Percentiles rank a stretch among this genome's conserved stretches.
These are phyloP conservation scores for Nematolebias whitei DNA, from an alignment of 2,113 vertebrate species.

Conservation along the genomic window DNA sequence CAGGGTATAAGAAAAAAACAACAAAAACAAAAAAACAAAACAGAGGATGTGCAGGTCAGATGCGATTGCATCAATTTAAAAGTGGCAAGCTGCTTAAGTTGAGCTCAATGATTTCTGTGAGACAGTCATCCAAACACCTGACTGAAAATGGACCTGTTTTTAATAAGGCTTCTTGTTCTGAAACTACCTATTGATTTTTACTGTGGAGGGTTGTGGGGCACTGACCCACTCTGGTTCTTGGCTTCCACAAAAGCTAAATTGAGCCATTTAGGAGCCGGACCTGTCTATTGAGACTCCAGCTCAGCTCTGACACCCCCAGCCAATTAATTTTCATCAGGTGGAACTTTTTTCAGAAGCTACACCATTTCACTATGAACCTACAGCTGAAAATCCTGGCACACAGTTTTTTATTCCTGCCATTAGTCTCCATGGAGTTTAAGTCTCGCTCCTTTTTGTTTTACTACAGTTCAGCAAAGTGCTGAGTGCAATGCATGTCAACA, in stretches of 20 bases:
- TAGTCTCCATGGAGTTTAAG: slow-evolving; percentile 30
- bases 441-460: slow-evolving; percentile 33
- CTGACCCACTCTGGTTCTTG: slow-evolving; percentile 65
- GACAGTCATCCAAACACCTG: slow-evolving; percentile 71
- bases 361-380: slow-evolving; percentile 54
- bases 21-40: slow-evolving; percentile 38
- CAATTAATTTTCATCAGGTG: slow-evolving; percentile 78
- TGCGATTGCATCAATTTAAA: slow-evolving; percentile 68
- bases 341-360: slow-evolving; percentile 63
- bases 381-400: slow-evolving; percentile 40
- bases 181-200: slow-evolving; percentile 84
- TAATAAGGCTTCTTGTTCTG: slow-evolving; percentile 81
- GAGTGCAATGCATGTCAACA: slow-evolving; percentile 11
- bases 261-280: slow-evolving; percentile 79
- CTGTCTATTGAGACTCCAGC: slow-evolving; percentile 69
- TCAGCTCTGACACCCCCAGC: slow-evolving; percentile 58
- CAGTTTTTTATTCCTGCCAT: slow-evolving; percentile 47
- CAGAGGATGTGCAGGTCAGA: slow-evolving; percentile 59
- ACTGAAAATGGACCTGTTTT: slow-evolving; percentile 70
- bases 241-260: slow-evolving; percentile 77
- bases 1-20: slow-evolving; percentile 48
- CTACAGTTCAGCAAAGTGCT: slow-evolving; percentile 40
- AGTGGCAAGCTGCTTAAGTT: slow-evolving; percentile 54
- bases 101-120: slow-evolving; percentile 72
- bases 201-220: slow-evolving; percentile 67